Percentiles rank a stretch among this genome's conserved stretches.
Conservation (phyloP, 2,113 vertebrate genomes). For the western clawed frog (Xenopus tropicalis) region UCB_Xtro_10.0 CM004450.2:46535501-46536000, state of each 20-base stretch:
- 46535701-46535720: slow-evolving; percentile 22
- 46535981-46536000: slow-evolving; percentile 49
- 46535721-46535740: neutral
- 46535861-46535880: slow-evolving; percentile 67
- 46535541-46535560: slow-evolving; percentile 88
- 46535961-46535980: slow-evolving; percentile 64
- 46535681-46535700: slow-evolving; percentile 51
- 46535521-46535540: slow-evolving; percentile 86
- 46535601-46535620: slow-evolving; percentile 75
- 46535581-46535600: slow-evolving; percentile 88
- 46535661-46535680: slow-evolving; percentile 67
- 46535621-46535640: slow-evolving; percentile 75
- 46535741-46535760: slow-evolving; percentile 33
- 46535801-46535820: slow-evolving; percentile 43
- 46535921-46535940: slow-evolving; percentile 88
- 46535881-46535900: slow-evolving; percentile 68
- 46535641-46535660: slow-evolving; percentile 89
- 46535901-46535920: slow-evolving; percentile 83
- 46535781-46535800: slow-evolving; percentile 50
- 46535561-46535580: slow-evolving; percentile 86
- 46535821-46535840: slow-evolving; percentile 56
- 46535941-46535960: slow-evolving; percentile 80
- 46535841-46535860: slow-evolving; percentile 56
- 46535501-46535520: slow-evolving; percentile 59
- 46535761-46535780: slow-evolving; percentile 62